These are phyloP conservation scores for Sitobion miscanthi DNA, from an alignment of 1,140 invertebrate genomes.

Conservation along the genomic window DNA sequence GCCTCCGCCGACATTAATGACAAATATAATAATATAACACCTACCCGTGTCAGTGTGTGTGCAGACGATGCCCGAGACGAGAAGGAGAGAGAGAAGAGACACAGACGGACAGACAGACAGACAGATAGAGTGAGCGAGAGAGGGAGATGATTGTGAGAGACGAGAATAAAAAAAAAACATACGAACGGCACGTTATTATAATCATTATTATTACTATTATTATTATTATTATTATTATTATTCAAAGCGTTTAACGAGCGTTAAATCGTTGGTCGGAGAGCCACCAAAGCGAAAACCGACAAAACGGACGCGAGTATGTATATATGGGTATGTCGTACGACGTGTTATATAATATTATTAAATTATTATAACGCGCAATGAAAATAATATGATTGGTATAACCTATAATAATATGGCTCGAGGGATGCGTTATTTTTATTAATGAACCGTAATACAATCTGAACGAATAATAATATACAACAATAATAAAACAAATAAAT, in stretches of 20 bases:
- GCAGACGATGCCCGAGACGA: not conserved
- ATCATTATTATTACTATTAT: not conserved
- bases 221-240: not conserved
- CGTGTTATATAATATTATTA: not conserved
- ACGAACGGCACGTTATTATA: not conserved
- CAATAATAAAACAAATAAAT: not conserved
- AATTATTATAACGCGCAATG: not conserved
- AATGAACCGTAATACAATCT: not conserved
- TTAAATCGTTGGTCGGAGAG: not conserved
- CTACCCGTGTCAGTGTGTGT: constrained; percentile 25
- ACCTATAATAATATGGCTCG: not conserved
- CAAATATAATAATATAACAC: constrained; percentile 52
- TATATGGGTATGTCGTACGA: not conserved
- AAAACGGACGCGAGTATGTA: not conserved
- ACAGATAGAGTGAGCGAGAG: no score
- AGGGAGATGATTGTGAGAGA: not conserved
- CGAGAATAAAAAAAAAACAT: not conserved
- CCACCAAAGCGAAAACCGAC: constrained; percentile 19
- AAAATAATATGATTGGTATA: constrained; percentile 9
- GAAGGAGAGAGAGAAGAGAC: no score
- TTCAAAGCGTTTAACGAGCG: constrained; percentile 22
- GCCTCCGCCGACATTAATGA: constrained; percentile 48
- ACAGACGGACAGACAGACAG: no score
- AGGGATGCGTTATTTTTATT: not conserved
- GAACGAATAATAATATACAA: not conserved